Evolutionary conservation across 1,140 invertebrate species (phyloP).

Genomic region (Mamestra configurata): DNA sequence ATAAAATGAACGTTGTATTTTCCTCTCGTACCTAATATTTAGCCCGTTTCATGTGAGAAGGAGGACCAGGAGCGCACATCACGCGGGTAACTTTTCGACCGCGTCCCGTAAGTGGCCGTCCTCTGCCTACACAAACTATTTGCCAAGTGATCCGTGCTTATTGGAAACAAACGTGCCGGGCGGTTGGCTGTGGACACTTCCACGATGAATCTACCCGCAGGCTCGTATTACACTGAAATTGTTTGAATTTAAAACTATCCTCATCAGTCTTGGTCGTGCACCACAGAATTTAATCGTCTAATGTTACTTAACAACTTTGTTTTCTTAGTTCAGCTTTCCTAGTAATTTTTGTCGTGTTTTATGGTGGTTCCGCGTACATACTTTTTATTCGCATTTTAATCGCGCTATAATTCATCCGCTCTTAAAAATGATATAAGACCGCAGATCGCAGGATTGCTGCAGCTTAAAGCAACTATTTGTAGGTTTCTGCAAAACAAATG

Average conservation of each 20-base stretch:
- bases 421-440: constrained; percentile 42
- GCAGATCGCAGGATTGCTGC: constrained; percentile 13
- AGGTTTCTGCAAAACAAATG: neutral
- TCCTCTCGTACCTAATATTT: neutral
- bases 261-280: constrained; percentile 26
- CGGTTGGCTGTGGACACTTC: constrained; percentile 1
- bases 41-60: neutral
- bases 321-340: constrained; percentile 28
- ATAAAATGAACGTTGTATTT: neutral
- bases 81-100: constrained; percentile 27
- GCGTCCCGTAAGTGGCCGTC: constrained; percentile 34
- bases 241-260: constrained; percentile 38
- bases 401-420: constrained; percentile 39
- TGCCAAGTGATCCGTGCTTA: constrained; percentile 49
- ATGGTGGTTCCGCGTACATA: neutral
- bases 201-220: constrained; percentile 12
- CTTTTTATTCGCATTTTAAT: constrained; percentile 35
- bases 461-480: constrained; percentile 21
- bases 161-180: constrained; percentile 44
- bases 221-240: constrained; percentile 17
- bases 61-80: neutral
- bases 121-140: constrained; percentile 48
- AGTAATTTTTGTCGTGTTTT: neutral
- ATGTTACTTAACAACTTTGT: constrained; percentile 28
- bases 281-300: constrained; percentile 21